Conservation (phyloP, 2,888 invertebrate genomes). For the Athalia circularis region DNA sequence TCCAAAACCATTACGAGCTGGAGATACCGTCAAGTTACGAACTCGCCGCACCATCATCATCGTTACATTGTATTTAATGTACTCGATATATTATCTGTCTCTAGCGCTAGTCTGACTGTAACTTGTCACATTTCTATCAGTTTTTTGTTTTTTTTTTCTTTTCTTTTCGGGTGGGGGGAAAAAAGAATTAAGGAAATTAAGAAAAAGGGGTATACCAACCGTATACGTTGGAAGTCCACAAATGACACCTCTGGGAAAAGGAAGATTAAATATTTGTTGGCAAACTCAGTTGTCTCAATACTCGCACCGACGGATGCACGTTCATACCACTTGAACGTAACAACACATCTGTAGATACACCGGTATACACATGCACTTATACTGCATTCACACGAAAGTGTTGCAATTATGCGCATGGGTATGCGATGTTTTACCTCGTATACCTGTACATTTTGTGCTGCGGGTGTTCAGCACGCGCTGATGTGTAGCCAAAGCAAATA, state of each 20-base stretch:
- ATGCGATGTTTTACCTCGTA: too few species aligned
- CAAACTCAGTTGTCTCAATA: conserved; percentile 17
- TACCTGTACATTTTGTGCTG: neutral
- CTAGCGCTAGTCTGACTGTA: too few species aligned
- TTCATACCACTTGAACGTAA: neutral
- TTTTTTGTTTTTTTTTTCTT: too few species aligned
- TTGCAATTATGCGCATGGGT: too few species aligned
- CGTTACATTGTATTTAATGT: too few species aligned
- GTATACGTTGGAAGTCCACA: neutral
- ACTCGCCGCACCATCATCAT: neutral
- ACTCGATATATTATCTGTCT: too few species aligned
- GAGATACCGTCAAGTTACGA: conserved; percentile 16
- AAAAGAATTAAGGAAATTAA: too few species aligned
- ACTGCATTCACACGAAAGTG: too few species aligned
- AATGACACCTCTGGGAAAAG: conserved; percentile 25
- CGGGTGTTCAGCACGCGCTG: conserved; percentile 36
- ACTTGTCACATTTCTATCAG: too few species aligned
- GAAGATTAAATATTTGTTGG: conserved; percentile 42
- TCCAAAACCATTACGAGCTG: neutral
- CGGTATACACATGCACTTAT: too few species aligned
- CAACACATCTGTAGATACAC: neutral
- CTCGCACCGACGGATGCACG: neutral
- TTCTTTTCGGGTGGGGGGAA: too few species aligned
- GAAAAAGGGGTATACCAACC: too few species aligned
- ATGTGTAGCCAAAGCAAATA: conserved; percentile 40